A percentile compares a stretch with the other conserved stretches of the same genome.
Evolutionary conservation across 1,140 invertebrate genomes (phyloP).

Genomic region (Panagrolaimus sp.): DNA sequence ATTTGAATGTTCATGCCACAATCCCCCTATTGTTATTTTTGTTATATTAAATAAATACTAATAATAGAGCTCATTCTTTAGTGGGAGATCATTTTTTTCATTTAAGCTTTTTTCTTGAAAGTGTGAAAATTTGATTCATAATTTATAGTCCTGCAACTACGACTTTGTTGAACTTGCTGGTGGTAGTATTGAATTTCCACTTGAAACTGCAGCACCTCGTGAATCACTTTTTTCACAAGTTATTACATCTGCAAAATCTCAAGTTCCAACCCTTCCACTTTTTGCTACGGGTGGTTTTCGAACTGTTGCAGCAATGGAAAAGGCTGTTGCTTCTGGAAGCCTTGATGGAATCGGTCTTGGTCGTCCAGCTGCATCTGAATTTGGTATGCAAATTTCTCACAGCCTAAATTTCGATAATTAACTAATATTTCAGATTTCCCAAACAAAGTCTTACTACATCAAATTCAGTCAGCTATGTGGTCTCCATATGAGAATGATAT

Average conservation of each 20-base stretch:
- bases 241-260: neutral
- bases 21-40: too few species aligned
- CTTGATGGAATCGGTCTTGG: neutral
- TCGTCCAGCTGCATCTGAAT: neutral
- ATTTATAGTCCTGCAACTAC: neutral
- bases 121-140: too few species aligned
- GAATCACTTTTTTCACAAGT: neutral
- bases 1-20: too few species aligned
- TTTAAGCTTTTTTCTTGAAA: too few species aligned
- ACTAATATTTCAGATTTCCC: neutral
- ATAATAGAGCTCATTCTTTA: too few species aligned
- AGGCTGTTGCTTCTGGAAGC: neutral
- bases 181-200: neutral
- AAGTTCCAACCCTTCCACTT: neutral
- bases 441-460: neutral
- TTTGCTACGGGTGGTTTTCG: neutral
- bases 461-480: neutral
- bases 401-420: neutral
- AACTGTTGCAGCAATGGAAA: neutral
- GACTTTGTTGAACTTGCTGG: conserved; percentile 9
- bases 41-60: too few species aligned
- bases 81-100: too few species aligned
- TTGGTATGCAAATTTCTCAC: neutral
- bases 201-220: neutral
- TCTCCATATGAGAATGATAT: neutral